phyloP scores from a whole-genome alignment of 2,113 vertebrate genomes.

The Vimba vimba region DNA sequence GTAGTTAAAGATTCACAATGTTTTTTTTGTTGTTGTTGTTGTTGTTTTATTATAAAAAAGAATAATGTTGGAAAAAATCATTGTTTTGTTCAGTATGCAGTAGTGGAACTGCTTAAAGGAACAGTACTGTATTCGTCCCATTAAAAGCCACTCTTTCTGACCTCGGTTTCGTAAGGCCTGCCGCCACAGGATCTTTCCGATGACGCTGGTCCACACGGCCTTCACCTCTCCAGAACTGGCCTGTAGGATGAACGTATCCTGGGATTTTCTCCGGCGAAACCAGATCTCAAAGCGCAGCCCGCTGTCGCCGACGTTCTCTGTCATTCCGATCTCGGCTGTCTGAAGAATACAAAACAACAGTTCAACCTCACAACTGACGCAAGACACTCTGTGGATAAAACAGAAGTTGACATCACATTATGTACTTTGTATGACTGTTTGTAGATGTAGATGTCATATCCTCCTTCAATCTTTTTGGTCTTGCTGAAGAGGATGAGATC shows the following conservation, averaged over 20 bases:
- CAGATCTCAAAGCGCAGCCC: conserved; percentile 87
- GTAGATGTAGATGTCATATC: conserved; percentile 83
- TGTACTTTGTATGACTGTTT: conserved; percentile 85
- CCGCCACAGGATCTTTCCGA: conserved; percentile 85
- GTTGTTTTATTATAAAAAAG: no score
- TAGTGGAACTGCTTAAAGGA: no score
- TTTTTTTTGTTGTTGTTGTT: rapidly evolving
- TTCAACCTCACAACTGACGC: neutral
- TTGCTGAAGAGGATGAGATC: conserved; percentile 88
- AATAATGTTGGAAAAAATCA: no score
- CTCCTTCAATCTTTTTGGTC: conserved; percentile 82
- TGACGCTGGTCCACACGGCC: conserved; percentile 78
- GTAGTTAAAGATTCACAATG: no score
- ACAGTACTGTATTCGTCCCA: no score
- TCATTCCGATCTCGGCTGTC: conserved; percentile 86
- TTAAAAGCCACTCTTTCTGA: conserved; percentile 52
- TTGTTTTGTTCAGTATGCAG: no score
- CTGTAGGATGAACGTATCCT: conserved; percentile 85
- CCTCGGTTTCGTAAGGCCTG: conserved; percentile 85
- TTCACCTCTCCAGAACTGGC: conserved; percentile 80
- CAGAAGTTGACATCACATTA: neutral
- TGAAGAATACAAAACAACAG: conserved; percentile 48
- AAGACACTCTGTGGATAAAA: neutral
- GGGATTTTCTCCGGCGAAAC: conserved; percentile 83
- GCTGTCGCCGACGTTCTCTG: conserved; percentile 83